These are phyloP conservation scores for Cantharis nigra DNA, from an alignment of 2,888 invertebrate species.

Conservation along the genomic window DNA sequence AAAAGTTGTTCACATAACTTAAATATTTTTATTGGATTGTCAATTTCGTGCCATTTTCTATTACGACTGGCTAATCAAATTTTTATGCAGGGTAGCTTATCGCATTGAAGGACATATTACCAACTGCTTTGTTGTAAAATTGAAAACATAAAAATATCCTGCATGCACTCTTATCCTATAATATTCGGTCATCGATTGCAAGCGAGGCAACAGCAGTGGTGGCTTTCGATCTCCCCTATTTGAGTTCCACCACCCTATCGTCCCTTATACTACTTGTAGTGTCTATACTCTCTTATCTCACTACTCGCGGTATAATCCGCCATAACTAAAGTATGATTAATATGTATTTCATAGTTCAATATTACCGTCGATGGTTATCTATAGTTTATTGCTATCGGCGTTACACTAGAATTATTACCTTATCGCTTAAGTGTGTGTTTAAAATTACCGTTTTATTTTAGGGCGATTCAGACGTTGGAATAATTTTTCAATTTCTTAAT, in stretches of 20 bases:
- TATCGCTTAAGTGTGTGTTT: conserved; percentile 6
- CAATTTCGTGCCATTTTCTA: neutral
- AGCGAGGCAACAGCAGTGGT: conserved; percentile 26
- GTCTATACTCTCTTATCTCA: conserved; percentile 44
- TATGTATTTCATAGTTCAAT: conserved; percentile 44
- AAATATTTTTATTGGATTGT: neutral
- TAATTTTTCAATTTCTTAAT: conserved; percentile 38
- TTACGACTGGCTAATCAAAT: neutral
- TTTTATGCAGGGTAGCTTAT: neutral
- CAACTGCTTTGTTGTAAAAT: conserved; percentile 15
- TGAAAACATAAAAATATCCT: conserved; percentile 23
- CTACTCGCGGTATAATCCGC: conserved; percentile 46
- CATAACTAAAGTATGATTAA: conserved; percentile 50
- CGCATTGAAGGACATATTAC: neutral
- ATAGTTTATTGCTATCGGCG: conserved; percentile 4
- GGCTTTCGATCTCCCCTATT: conserved; percentile 35
- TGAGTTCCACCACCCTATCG: conserved; percentile 23
- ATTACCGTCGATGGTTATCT: conserved; percentile 25
- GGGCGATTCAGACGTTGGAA: conserved; percentile 15
- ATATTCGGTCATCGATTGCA: conserved; percentile 31
- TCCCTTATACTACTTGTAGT: conserved; percentile 32
- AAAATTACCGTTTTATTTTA: conserved; percentile 14
- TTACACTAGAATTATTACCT: conserved; percentile 11
- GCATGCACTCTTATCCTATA: conserved; percentile 32
- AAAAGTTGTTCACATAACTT: neutral